Conservation (phyloP, 2,888 invertebrate genomes). For the Lepidochrysops patricia region DNA sequence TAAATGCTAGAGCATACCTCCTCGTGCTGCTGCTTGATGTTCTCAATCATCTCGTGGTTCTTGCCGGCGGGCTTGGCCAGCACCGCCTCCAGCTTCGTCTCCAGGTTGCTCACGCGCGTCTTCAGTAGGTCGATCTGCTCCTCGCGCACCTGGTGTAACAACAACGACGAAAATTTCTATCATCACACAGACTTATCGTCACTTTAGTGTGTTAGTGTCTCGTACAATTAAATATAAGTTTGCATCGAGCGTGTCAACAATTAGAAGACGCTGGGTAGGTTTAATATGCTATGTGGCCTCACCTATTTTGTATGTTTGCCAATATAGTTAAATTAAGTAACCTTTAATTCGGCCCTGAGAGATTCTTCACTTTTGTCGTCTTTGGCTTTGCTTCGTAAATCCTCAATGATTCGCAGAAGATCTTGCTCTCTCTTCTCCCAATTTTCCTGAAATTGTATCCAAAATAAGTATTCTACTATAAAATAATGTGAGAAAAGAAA, state of each 20-base stretch:
- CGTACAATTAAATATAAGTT: too few species aligned
- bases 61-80: slow-evolving; percentile 60
- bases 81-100: slow-evolving; percentile 63
- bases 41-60: slow-evolving; percentile 67
- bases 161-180: background rate
- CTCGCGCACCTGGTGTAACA: slow-evolving; percentile 53
- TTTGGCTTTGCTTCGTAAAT: slow-evolving; percentile 47
- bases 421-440: slow-evolving; percentile 57
- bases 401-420: slow-evolving; percentile 56
- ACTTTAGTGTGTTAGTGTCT: too few species aligned
- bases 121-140: slow-evolving; percentile 70
- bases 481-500: too few species aligned
- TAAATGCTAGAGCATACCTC: too few species aligned
- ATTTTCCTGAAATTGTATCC: slow-evolving; percentile 34
- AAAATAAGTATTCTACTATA: too few species aligned
- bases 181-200: background rate
- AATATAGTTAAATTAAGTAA: slow-evolving; percentile 22
- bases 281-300: too few species aligned
- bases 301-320: too few species aligned
- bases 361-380: slow-evolving; percentile 48
- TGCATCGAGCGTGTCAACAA: too few species aligned
- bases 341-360: slow-evolving; percentile 53
- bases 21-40: slow-evolving; percentile 66
- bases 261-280: too few species aligned
- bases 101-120: slow-evolving; percentile 60